Conservation (phyloP, 2,888 invertebrate genomes). For the Phrixothrix hirtus region DNA sequence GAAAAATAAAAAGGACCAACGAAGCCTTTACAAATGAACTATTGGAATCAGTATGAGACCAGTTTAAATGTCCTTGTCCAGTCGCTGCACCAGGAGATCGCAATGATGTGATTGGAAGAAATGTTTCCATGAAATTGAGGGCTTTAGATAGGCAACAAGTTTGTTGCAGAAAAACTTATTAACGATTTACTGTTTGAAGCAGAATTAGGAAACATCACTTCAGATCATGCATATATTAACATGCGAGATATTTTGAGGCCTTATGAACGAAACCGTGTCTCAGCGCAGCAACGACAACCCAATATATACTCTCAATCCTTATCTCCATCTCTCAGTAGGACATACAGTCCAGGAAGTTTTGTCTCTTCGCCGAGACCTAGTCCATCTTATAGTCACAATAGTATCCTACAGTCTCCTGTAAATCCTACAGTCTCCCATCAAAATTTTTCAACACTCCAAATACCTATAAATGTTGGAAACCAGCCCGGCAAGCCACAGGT, state of each 20-base stretch:
- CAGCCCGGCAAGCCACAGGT: no score
- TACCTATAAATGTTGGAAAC: no score
- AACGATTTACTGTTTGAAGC: no score
- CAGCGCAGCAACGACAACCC: constrained; percentile 16
- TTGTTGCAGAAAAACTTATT: no score
- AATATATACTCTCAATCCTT: constrained; percentile 13
- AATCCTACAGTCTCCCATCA: no score
- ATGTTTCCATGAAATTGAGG: constrained; percentile 22
- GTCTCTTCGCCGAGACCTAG: constrained; percentile 8
- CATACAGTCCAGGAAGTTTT: constrained; percentile 10
- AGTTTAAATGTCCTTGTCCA: constrained; percentile 28
- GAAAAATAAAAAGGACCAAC: constrained; percentile 22
- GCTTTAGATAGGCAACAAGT: no score
- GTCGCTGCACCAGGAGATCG: constrained; percentile 26
- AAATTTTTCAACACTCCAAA: no score
- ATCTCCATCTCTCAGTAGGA: constrained; percentile 12
- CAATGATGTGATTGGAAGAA: constrained; percentile 15
- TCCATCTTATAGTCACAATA: constrained; percentile 2
- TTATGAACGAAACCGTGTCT: constrained; percentile 13
- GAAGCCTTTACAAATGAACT: constrained; percentile 28
- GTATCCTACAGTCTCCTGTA: no score
- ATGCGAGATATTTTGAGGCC: constrained; percentile 19
- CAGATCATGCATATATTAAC: constrained; percentile 21
- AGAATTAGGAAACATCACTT: no score
- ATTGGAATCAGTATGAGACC: constrained; percentile 26